These are phyloP conservation scores for Seison nebaliae DNA, from an alignment of 1,140 invertebrate species.

Conservation along the genomic window DNA sequence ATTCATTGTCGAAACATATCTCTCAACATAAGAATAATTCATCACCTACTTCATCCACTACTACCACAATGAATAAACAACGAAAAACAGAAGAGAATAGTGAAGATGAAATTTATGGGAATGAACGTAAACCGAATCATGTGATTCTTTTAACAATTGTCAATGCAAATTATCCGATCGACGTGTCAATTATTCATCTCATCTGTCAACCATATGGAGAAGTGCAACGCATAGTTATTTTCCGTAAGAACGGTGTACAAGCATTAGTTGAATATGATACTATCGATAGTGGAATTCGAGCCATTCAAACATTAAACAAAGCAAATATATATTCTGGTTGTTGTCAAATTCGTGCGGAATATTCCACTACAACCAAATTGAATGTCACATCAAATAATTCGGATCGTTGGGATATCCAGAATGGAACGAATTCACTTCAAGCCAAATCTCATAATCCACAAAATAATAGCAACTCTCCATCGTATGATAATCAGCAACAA, in stretches of 20 bases:
- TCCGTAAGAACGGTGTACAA: slow-evolving; percentile 91
- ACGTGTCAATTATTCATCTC: slow-evolving; percentile 87
- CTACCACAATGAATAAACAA: too few species aligned
- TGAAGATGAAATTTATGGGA: not conserved
- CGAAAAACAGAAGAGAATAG: too few species aligned
- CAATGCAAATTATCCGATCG: slow-evolving; percentile 88
- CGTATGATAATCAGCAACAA: not conserved
- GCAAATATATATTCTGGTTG: slow-evolving; percentile 96
- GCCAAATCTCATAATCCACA: not conserved
- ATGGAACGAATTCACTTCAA: not conserved
- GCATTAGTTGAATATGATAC: slow-evolving; percentile 97
- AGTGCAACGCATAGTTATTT: slow-evolving; percentile 88
- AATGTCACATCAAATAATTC: not conserved
- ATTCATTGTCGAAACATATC: too few species aligned
- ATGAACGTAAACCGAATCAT: slow-evolving; percentile 37
- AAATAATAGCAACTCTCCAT: not conserved
- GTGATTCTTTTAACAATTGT: slow-evolving; percentile 75
- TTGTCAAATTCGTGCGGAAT: slow-evolving; percentile 94
- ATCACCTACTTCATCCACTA: too few species aligned
- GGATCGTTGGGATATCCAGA: not conserved
- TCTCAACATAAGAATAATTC: too few species aligned
- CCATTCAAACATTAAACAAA: slow-evolving; percentile 73
- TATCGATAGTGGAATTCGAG: slow-evolving; percentile 67
- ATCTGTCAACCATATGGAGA: slow-evolving; percentile 74
- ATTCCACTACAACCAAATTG: slow-evolving; percentile 57